Evolutionary conservation across 2,888 invertebrate genomes (phyloP).

Genomic region (Sepiola atlantica): DNA sequence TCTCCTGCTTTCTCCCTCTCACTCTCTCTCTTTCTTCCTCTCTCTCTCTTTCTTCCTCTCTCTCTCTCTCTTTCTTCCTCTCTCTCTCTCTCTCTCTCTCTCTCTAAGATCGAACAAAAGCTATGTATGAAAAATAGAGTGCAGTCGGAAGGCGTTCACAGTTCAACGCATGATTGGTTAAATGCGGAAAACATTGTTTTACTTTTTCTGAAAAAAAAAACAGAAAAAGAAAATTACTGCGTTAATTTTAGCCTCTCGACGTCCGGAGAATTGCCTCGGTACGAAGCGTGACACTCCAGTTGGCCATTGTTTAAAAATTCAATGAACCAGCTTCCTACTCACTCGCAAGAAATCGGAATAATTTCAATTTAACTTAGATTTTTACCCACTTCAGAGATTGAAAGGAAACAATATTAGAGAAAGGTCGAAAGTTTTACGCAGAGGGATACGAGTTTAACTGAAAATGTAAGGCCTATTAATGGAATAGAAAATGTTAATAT

Average conservation of each 20-base stretch:
- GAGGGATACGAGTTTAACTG: background rate
- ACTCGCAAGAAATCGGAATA: background rate
- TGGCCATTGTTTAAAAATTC: constrained; percentile 3
- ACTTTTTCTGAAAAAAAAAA: background rate
- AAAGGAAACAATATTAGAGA: background rate
- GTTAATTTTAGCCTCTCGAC: background rate
- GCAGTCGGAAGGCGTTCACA: background rate
- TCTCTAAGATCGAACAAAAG: background rate
- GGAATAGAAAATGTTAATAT: background rate
- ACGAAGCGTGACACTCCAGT: background rate
- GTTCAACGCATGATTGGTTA: background rate
- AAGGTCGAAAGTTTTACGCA: background rate
- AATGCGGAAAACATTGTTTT: background rate
- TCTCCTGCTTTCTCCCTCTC: background rate
- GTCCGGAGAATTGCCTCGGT: background rate
- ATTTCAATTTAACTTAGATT: background rate
- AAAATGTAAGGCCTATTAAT: background rate
- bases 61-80: background rate
- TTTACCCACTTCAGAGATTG: background rate
- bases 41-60: background rate
- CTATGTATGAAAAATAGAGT: background rate
- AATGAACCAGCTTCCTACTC: background rate
- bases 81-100: background rate
- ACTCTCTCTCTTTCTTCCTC: background rate
- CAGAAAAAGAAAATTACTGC: background rate